Base-by-base conservation (phyloP, 2,888 invertebrate species). In the Crioceris asparagi region DNA sequence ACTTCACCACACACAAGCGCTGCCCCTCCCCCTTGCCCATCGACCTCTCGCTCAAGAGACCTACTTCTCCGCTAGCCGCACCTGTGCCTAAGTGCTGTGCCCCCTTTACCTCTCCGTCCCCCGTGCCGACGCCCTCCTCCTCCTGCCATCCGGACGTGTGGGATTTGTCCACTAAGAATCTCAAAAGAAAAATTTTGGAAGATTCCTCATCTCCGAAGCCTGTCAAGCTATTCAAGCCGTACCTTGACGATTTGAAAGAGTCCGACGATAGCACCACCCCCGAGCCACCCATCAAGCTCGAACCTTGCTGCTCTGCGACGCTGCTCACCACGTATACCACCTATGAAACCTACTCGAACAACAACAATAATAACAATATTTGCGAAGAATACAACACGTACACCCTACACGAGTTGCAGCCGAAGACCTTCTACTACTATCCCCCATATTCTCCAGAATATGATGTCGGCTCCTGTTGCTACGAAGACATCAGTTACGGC, bases 161-260 rank as follows among this genome's bases (percentile, higher is more conserved):
- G 65, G 65, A 65, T 45, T 46, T 65, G 36, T 64, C 64, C 25
- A 58, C 55, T 3, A 61, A 60, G 43, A 49, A 44, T 11, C 39
- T 43, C 34, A 54, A 53, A 41, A 35, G 54, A 38, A 57, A 56
- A 36, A 46, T 51, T 17, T 49, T 50, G 23, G 42, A 49, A 15
- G 41, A 48, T 11, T 38, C 36, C 21, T 32, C 38, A 25, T 29
- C 32, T 34, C 59, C 65, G 30, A 77, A 75, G 61, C 79, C 82
- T 35, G 76, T 80, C 51, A 83, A 83, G 58, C 65, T 83, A 26
- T 84, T 84, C 64, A 79, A 83, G 56, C 84, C 83, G 18, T 84
- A 83, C 60, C 67, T 83, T 34, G 69, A 80, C 44, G 81, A 78
- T 52, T 73, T 79, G 29, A 71, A 72, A 38, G 70, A 46, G 36